Conservation (phyloP, 2,113 vertebrate genomes). For the Cheilinus undulatus region DNA sequence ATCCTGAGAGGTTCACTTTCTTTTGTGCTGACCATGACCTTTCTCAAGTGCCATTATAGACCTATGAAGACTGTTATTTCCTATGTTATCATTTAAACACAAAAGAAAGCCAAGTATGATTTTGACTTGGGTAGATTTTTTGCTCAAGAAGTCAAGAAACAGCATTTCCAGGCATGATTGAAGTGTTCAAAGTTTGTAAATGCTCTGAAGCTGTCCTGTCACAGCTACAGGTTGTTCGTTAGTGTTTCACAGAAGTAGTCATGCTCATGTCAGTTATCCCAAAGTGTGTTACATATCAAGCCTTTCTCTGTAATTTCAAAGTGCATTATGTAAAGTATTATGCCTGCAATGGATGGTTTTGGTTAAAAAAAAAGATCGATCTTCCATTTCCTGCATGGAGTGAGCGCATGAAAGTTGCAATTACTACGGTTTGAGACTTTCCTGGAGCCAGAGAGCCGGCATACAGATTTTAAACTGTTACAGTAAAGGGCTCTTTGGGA, state of each 20-base stretch:
- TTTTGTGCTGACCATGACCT: conserved; percentile 39
- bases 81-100: background rate
- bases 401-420: conserved; percentile 45
- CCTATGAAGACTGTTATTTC: background rate
- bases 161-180: background rate
- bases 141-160: background rate
- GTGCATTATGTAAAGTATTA: conserved; percentile 38
- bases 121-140: background rate
- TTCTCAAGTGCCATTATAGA: background rate
- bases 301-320: conserved; percentile 2
- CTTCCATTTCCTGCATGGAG: conserved; percentile 36
- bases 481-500: conserved; percentile 65
- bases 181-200: conserved; percentile 17
- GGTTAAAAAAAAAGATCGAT: conserved; percentile 1
- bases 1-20: conserved; percentile 20
- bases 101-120: background rate
- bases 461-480: conserved; percentile 59
- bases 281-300: background rate
- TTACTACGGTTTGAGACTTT: conserved; percentile 55
- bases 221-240: conserved; percentile 19
- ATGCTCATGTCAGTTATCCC: conserved; percentile 18
- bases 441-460: conserved; percentile 22
- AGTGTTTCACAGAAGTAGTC: conserved; percentile 14
- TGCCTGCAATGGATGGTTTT: conserved; percentile 23
- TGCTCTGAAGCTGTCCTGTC: conserved; percentile 11